Percentiles rank a stretch among this genome's conserved stretches.
phyloP scores from a whole-genome alignment of 1,140 invertebrate genomes.

The Ruditapes philippinarum region DNA sequence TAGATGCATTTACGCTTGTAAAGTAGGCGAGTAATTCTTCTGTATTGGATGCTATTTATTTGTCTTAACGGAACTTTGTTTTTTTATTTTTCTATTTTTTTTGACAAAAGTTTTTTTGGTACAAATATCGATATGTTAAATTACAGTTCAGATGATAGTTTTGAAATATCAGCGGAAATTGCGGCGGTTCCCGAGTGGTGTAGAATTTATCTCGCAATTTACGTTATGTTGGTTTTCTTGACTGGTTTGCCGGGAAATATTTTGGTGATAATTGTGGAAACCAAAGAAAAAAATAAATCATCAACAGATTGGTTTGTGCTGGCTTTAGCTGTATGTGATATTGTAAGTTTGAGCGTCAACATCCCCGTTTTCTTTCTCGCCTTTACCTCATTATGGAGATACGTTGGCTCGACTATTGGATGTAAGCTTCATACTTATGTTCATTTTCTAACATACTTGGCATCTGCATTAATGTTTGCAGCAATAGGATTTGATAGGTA shows the following conservation, averaged over 20 bases:
- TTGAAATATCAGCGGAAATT: background rate
- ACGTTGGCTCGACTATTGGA: background rate
- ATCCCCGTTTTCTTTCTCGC: background rate
- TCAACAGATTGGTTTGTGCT: slow-evolving; percentile 13
- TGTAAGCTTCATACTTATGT: slow-evolving; percentile 1
- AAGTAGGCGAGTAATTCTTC: too few species aligned
- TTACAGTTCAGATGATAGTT: background rate
- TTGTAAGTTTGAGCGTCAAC: background rate
- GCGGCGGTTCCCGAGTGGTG: background rate
- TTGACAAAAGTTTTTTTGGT: too few species aligned
- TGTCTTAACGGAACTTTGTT: too few species aligned
- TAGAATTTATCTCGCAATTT: background rate
- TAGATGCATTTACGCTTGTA: too few species aligned
- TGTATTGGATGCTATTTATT: too few species aligned
- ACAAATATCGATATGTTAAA: background rate
- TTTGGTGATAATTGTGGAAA: background rate
- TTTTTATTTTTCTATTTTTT: too few species aligned
- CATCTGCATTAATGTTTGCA: background rate
- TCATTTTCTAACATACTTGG: background rate
- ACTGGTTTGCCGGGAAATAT: background rate
- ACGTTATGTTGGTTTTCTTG: background rate
- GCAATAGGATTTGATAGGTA: background rate
- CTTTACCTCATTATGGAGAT: background rate
- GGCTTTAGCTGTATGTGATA: background rate
- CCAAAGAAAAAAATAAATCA: background rate